Conservation (phyloP, 2,888 invertebrate species). For the Tenthredo mesomela region DNA sequence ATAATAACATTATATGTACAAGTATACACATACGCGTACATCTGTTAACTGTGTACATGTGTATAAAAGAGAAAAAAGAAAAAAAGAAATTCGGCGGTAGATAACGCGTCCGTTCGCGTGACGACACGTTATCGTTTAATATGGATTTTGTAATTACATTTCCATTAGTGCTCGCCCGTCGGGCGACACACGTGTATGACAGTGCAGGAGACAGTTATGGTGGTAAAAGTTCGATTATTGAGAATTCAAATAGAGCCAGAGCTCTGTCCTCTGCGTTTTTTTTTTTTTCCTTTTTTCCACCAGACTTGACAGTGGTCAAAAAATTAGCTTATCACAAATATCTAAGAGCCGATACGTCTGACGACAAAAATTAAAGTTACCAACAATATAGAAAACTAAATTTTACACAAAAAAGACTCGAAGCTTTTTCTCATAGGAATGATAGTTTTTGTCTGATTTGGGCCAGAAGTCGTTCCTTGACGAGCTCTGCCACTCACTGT, state of each 20-base stretch:
- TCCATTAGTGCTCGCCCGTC: conserved; percentile 60
- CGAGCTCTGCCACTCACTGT: too few relatives aligned
- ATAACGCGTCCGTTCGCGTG: conserved; percentile 29
- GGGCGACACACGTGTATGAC: conserved; percentile 12
- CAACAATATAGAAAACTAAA: too few relatives aligned
- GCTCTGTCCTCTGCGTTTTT: neutral
- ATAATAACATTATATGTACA: neutral
- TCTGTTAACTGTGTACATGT: neutral
- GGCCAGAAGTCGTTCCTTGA: too few relatives aligned
- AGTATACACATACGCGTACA: neutral
- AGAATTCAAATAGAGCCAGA: neutral
- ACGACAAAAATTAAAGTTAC: neutral
- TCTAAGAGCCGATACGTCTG: neutral
- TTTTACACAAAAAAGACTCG: too few relatives aligned
- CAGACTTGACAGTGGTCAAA: too few relatives aligned
- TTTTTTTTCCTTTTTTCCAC: neutral
- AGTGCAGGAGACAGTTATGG: conserved; percentile 8
- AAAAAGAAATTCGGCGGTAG: neutral
- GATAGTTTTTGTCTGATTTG: neutral
- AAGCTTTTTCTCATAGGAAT: too few relatives aligned
- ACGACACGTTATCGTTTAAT: conserved; percentile 60
- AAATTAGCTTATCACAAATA: too few relatives aligned
- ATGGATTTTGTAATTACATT: conserved; percentile 67
- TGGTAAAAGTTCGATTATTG: conserved; percentile 29
- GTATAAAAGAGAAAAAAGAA: neutral